Conservation (phyloP, 1,140 invertebrate species). For the Bombus ignitus region DNA sequence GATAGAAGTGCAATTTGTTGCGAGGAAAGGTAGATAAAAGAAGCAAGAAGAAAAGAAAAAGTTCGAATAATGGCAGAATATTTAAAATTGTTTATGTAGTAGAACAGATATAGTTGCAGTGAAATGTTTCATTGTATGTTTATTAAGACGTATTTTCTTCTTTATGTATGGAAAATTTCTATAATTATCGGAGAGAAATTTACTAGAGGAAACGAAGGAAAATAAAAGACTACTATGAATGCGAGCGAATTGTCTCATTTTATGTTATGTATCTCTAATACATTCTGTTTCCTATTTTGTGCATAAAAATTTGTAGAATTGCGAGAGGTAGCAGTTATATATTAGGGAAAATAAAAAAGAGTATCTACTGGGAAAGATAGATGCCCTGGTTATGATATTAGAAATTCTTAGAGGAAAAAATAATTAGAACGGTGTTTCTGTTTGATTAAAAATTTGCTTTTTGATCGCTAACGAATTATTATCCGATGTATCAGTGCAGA, state of each 20-base stretch:
- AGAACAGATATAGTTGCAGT: neutral
- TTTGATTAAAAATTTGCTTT: no score
- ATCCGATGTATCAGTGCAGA: fast-evolving
- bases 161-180: neutral
- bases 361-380: no score
- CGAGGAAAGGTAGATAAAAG: neutral
- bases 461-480: no score
- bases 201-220: neutral
- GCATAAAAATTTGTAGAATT: no score
- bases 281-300: no score
- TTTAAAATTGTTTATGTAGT: neutral
- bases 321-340: no score
- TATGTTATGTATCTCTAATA: neutral
- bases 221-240: neutral
- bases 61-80: no score
- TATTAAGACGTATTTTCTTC: neutral
- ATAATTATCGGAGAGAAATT: neutral
- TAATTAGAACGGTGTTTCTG: no score
- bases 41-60: no score
- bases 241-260: neutral
- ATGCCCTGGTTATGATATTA: no score
- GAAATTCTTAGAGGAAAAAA: no score
- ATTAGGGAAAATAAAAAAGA: no score
- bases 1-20: neutral
- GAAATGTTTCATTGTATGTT: neutral